These are phyloP conservation scores for Temnothorax rugatulus DNA, from an alignment of 2,888 invertebrate genomes.

Conservation along the genomic window DNA sequence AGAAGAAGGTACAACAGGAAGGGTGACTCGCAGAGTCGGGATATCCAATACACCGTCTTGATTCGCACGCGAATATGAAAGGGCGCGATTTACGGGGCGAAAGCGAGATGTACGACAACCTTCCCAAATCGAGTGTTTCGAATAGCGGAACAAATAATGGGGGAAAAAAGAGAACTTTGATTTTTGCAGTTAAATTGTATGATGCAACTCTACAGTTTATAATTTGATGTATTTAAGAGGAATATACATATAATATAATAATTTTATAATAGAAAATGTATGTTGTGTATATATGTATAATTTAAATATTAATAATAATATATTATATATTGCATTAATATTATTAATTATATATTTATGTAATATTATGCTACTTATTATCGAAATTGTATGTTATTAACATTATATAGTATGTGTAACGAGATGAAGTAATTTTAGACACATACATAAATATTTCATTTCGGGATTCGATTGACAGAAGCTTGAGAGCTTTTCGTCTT, in stretches of 20 bases:
- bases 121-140: slow-evolving; percentile 39
- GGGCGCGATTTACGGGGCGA: slow-evolving; percentile 41
- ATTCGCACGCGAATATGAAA: slow-evolving; percentile 63
- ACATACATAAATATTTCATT: not conserved
- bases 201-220: not conserved
- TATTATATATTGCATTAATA: no score
- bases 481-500: not conserved
- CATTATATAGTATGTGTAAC: not conserved
- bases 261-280: not conserved
- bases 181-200: not conserved
- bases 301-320: not conserved
- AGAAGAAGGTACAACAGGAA: slow-evolving; percentile 46
- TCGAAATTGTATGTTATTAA: not conserved
- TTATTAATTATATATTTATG: not conserved
- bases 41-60: slow-evolving; percentile 64
- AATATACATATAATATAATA: not conserved
- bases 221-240: not conserved
- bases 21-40: slow-evolving; percentile 59
- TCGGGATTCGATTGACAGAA: not conserved
- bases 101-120: slow-evolving; percentile 36
- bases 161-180: not conserved
- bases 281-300: not conserved
- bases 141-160: slow-evolving; percentile 15
- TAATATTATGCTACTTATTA: not conserved
- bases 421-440: not conserved